Evolutionary conservation across 2,888 invertebrate species (phyloP), one percentile per base, ranked within the genome.

Genomic region (Parelbella ahira): DNA sequence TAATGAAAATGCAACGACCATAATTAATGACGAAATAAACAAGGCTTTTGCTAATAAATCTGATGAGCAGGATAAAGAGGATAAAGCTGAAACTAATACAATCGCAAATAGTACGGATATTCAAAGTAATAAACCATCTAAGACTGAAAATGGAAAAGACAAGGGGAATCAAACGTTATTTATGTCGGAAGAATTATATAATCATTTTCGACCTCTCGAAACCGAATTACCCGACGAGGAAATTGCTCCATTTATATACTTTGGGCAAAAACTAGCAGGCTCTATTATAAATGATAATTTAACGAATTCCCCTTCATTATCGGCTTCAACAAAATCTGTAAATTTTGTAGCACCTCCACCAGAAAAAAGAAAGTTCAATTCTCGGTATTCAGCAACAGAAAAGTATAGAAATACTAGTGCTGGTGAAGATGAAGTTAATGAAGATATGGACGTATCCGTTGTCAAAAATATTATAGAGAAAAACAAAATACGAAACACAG

Each of bases 211-310:
- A 20, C 91, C 91, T 0, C 78, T 91, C 20, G 91, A 91, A 60
- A 77, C 88, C 12, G 90, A 91, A 54, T 70, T 91, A 38, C 90
- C 91, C 0, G 88, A 88, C 25, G 91, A 91, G 64, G 92, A 92
- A 56, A 89, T 92, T 82, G 89, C 90, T 32, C 92, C 93, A 5
- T 93, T 93, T 68, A 79, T 92, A 43, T 91, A 89, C 60, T 93
- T 93, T 61, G 93, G 93, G 0, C 91, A 92, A 59, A 93, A 93
- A 62, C 59, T 88, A 24, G 83, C 74, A 4, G 77, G 82, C 1
- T 73, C 59, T 45, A 54, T 59, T 7, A 74, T 87, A 8, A 79
- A 56, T 44, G 88, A 87, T 45, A 88, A 87, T 49, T 63, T 87
- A 5, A 87, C 86, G 0, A 73, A 82, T 54, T 78, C 82, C 8